Base-by-base conservation (phyloP, 2,888 invertebrate genomes). In the Pterobdella sp. region DNA sequence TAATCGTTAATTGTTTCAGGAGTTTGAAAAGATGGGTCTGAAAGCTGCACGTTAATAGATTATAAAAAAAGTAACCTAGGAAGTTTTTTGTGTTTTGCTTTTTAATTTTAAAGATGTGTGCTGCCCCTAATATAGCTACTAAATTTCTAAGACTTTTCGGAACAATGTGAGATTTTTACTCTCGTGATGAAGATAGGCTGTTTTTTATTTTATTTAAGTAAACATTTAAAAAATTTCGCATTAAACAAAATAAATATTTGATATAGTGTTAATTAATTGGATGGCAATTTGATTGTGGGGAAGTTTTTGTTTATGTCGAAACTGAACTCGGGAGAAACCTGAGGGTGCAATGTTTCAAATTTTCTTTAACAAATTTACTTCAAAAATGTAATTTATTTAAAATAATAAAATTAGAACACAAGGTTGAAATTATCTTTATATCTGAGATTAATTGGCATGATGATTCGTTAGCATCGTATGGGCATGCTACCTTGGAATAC, bases 271-370 rank as follows among this genome's bases (percentile, higher is more conserved):
- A n/a, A n/a, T n/a, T n/a, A n/a, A n/a, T 42, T 56, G 60, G 60
- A 4, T 7, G 73, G 26, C 26, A 77, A 63, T 68, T 77, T 94
- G 75, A 95, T 92, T 72, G 94, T 89, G 73, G 95, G 94, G 84
- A 93, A 95, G 84, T 93, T 90, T 82, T 89, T 89, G 85, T 94
- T 93, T 79, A 88, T 88, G 63, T 90, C 89, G 83, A 95, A 95
- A 82, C 94, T 94, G 83, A 95, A 95, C 69, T 92, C 90, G 0
- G 94, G 93, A 14, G 92, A 90, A 31, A 78, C 79, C 83, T 83
- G 79, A 73, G 78, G 79, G 42, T 72, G 66, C 73, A 52, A 74
- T 75, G n/a, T 60, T 31, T 26, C 35, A 71, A 32, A 18, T 67
- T n/a, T n/a, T n/a, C n/a, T n/a, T n/a, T n/a, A n/a, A n/a, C n/a